Conservation (phyloP, 2,888 invertebrate genomes). For the Paralinhomoeus sp. region DNA sequence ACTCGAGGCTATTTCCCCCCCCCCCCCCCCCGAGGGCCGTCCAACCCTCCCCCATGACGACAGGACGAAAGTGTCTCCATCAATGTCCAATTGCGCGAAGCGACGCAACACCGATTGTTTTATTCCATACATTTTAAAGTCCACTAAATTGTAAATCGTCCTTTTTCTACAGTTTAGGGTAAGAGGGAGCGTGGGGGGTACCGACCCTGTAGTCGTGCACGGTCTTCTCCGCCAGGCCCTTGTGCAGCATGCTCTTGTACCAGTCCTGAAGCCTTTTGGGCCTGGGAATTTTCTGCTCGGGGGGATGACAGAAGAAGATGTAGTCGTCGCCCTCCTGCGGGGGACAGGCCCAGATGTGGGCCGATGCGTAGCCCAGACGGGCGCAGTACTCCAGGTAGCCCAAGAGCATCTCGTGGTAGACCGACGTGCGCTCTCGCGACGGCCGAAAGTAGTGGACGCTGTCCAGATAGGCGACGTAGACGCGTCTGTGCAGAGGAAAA, state of each 20-base stretch:
- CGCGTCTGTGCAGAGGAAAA: too few species aligned
- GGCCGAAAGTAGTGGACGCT: slow-evolving; percentile 96
- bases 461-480: slow-evolving; percentile 91
- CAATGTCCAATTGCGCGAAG: too few species aligned
- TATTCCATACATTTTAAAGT: too few species aligned
- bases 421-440: slow-evolving; percentile 74
- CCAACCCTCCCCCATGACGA: too few species aligned
- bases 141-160: too few species aligned
- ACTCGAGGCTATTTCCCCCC: too few species aligned
- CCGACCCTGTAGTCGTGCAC: slow-evolving; percentile 78
- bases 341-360: slow-evolving; percentile 97
- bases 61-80: too few species aligned
- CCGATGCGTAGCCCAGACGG: slow-evolving; percentile 59
- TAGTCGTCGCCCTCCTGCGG: slow-evolving; percentile 97
- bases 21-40: too few species aligned
- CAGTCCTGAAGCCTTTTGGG: slow-evolving; percentile 93
- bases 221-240: slow-evolving; percentile 85
- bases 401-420: slow-evolving; percentile 88
- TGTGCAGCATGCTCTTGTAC: slow-evolving; percentile 98
- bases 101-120: too few species aligned
- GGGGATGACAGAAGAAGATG: slow-evolving; percentile 95
- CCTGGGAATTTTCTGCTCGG: slow-evolving; percentile 92
- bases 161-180: too few species aligned
- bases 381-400: slow-evolving; percentile 82
- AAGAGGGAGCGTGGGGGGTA: too few species aligned